Evolutionary conservation across 2,797 vertebrate genomes (phyloP), one percentile per base, ranked within the genome.

Genomic region (Eidolon dupreanum): DNA sequence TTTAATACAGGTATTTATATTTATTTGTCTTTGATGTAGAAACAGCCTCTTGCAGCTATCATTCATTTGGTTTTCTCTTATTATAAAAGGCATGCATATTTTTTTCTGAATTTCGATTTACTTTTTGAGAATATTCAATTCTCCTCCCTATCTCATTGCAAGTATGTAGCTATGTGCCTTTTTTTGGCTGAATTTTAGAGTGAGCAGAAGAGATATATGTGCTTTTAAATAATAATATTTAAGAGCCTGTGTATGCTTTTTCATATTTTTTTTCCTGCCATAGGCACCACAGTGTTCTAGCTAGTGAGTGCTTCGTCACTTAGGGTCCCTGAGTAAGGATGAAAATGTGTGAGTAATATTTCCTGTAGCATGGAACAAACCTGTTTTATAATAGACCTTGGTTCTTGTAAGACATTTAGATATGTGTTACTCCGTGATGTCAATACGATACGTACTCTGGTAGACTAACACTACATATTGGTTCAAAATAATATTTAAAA

Each of bases 1-100:
- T 96, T 84, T 49, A 79, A 88, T 75, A 51, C 11, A 85, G 26
- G 19, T 19, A 81, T 90, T 97, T 95, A 61, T 73, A 83, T 96
- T 85, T 86, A 95, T 95, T 94, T 96, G 70, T 17, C 36, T 93
- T 92, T 90, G 71, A 89, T 90, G 24, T 61, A 88, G 63, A 90
- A 94, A 66, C 13, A 87, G 8, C n/a, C 33, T 87, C 61, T 51
- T 41, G n/a, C 88, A 84, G 49, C 90, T 87, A 90, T 77, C 33
- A 57, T 61, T 86, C 16, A 59, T 85, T 93, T 86, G 33, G 51
- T 88, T 92, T 96, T 68, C 16, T 22, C 78, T 93, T 94, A 94
- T 88, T 94, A 77, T 70, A 70, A 93, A 87, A 89, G 5, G 6
- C 26, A 81, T 31, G 8, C 31, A 84, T 8, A 68, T 38, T 17